phyloP scores from a whole-genome alignment of 2,888 invertebrate species.

The Danaus chrysippus region DNA sequence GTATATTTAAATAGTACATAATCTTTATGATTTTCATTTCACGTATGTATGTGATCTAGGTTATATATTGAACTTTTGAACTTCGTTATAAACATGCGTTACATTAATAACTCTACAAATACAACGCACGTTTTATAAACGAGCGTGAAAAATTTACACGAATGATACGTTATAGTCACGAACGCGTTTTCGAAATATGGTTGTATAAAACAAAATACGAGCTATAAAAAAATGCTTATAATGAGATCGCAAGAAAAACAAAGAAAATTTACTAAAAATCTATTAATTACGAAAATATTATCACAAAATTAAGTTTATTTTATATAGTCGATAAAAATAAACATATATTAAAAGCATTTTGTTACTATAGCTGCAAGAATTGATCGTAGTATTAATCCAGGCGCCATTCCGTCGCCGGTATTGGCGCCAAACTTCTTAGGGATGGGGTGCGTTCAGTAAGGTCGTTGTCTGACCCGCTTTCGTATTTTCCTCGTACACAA shows the following conservation, averaged over 20 bases:
- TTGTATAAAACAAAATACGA: no score
- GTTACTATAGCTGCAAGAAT: conserved; percentile 23
- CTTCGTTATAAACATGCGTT: conserved; percentile 3
- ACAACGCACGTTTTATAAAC: conserved; percentile 32
- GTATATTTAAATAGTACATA: no score
- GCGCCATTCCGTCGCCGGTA: conserved; percentile 62
- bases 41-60: not conserved
- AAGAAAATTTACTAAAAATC: no score
- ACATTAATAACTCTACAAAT: conserved; percentile 25
- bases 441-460: conserved; percentile 49
- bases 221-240: no score
- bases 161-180: conserved; percentile 35
- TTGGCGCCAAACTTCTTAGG: conserved; percentile 65
- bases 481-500: conserved; percentile 16
- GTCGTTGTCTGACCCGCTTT: conserved; percentile 55
- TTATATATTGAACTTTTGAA: not conserved
- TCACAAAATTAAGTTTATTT: no score
- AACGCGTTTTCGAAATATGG: no score
- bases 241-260: no score
- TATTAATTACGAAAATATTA: no score
- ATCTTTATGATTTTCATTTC: not conserved
- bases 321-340: no score
- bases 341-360: not conserved
- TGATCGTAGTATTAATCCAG: conserved; percentile 40
- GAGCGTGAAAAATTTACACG: conserved; percentile 38